Evolutionary conservation across 2,797 vertebrate genomes (phyloP).

Genomic region (Acanthurus leucopareius): DNA sequence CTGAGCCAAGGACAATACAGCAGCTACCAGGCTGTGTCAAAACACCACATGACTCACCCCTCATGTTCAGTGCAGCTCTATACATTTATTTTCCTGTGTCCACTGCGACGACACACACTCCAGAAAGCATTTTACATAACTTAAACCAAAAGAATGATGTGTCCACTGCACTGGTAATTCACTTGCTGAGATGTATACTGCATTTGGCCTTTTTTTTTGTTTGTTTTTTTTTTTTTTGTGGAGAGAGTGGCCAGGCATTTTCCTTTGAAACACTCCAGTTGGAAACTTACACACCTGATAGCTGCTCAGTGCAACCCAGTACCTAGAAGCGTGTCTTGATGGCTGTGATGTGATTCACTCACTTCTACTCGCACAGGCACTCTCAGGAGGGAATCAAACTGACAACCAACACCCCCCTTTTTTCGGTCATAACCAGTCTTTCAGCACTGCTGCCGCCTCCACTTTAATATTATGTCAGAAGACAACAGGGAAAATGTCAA

Average conservation of each 20-base stretch:
- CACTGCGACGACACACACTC: constrained; percentile 1
- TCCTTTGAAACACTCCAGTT: constrained; percentile 5
- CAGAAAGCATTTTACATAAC: constrained; percentile 23
- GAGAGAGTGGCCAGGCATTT: not conserved
- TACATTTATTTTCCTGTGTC: not conserved
- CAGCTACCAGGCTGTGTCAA: not conserved
- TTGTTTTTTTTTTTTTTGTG: not conserved
- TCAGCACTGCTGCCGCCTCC: constrained; percentile 13
- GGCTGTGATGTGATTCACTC: constrained; percentile 16
- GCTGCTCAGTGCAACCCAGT: constrained; percentile 8
- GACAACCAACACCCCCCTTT: constrained; percentile 10
- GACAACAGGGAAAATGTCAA: constrained; percentile 26
- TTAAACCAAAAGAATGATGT: constrained; percentile 15
- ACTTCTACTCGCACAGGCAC: constrained; percentile 6
- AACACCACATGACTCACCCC: constrained; percentile 19
- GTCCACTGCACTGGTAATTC: constrained; percentile 32
- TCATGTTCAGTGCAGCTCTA: not conserved
- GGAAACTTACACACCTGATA: not conserved
- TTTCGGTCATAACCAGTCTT: constrained; percentile 20
- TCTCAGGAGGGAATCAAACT: constrained; percentile 14
- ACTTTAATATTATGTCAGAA: constrained; percentile 40
- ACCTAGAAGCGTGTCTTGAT: not conserved
- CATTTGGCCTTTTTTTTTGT: too few species aligned
- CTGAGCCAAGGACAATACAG: not conserved
- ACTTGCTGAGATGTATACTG: not conserved